These are phyloP conservation scores for Psettodes erumei DNA, from an alignment of 2,113 vertebrate genomes.

Conservation along the genomic window DNA sequence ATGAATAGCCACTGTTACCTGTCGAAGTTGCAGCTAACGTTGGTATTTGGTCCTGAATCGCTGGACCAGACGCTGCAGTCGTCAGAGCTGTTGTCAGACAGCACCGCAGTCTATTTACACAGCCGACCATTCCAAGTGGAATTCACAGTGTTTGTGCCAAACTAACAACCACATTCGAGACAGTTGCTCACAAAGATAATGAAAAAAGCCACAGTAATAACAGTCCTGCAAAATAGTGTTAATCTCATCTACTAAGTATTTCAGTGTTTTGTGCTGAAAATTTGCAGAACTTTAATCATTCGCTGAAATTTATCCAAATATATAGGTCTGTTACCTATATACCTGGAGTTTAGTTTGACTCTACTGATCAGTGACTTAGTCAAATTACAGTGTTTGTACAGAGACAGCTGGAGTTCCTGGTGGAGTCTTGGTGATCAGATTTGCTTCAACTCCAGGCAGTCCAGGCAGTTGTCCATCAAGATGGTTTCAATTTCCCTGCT, in stretches of 20 bases:
- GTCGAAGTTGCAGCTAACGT: not conserved
- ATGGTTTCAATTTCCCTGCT: not conserved
- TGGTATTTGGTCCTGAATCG: conserved; percentile 7
- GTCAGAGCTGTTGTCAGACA: conserved; percentile 26
- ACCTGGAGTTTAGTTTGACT: conserved; percentile 32
- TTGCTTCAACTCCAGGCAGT: not conserved
- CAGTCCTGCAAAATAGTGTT: conserved; percentile 6
- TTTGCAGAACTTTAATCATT: conserved; percentile 43
- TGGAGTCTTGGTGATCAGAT: too few relatives aligned
- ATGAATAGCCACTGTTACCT: not conserved
- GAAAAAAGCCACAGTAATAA: not conserved
- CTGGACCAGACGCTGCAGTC: not conserved
- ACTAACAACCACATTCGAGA: conserved; percentile 16
- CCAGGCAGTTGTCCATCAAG: not conserved
- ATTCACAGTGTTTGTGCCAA: conserved; percentile 23
- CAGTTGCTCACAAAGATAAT: conserved; percentile 5
- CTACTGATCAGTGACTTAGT: not conserved
- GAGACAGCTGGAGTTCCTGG: too few relatives aligned
- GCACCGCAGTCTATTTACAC: conserved; percentile 30
- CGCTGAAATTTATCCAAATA: conserved; percentile 49
- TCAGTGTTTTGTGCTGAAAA: conserved; percentile 14
- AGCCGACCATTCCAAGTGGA: conserved; percentile 24
- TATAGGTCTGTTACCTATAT: too few relatives aligned
- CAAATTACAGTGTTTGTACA: too few relatives aligned
- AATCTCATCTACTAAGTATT: conserved; percentile 37